A percentile compares a stretch with the other conserved stretches of the same genome.
Evolutionary conservation across 2,113 vertebrate genomes (phyloP).

Genomic region (Sakesphorus luctuosus): DNA sequence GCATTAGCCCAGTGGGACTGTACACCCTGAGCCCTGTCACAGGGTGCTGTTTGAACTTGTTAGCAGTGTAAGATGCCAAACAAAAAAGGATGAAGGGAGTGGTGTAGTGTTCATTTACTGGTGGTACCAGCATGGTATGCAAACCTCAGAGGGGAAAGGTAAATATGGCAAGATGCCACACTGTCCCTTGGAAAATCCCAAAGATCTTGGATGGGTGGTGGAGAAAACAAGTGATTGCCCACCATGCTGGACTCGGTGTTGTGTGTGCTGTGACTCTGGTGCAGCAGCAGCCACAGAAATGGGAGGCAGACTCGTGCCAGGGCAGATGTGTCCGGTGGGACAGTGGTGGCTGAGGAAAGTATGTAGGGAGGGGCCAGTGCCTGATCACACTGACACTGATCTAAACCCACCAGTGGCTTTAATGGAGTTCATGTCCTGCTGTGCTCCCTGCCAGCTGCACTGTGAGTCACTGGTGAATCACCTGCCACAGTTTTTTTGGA

Average conservation of each 20-base stretch:
- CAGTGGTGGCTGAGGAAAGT: neutral
- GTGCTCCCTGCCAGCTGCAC: neutral
- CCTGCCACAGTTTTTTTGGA: neutral
- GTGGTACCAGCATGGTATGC: neutral
- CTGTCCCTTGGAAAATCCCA: neutral
- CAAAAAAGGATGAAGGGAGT: neutral
- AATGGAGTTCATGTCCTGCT: neutral
- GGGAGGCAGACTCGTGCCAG: neutral
- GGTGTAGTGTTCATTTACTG: neutral
- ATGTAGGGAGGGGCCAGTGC: rapidly evolving
- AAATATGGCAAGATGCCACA: rapidly evolving
- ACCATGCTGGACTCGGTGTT: neutral
- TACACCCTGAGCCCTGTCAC: rapidly evolving
- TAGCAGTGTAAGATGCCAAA: neutral
- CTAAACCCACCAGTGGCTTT: neutral
- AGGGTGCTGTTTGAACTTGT: neutral
- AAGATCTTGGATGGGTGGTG: neutral
- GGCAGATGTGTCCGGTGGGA: neutral
- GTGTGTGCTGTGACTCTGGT: neutral
- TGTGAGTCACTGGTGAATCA: neutral
- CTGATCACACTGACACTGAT: neutral
- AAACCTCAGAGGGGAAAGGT: neutral
- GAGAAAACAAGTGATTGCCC: neutral
- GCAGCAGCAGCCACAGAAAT: neutral
- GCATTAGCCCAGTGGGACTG: too few relatives aligned